A percentile compares a stretch with the other conserved stretches of the same genome.
Evolutionary conservation across 2,888 invertebrate genomes (phyloP).

Genomic region (Itoplectis maculator): DNA sequence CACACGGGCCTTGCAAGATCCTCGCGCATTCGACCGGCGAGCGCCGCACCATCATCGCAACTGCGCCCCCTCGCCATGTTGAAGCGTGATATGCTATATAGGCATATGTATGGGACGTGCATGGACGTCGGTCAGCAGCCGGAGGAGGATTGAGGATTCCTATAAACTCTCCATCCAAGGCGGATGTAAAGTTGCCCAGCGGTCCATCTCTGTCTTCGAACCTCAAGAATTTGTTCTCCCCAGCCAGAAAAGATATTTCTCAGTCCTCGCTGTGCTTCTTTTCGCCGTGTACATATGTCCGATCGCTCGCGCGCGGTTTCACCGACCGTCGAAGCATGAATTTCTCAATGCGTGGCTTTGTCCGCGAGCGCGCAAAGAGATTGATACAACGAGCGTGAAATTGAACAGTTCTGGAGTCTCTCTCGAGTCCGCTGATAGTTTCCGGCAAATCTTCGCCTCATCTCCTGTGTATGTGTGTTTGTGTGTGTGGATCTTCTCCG

Average conservation of each 20-base stretch:
- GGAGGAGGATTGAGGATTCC: constrained; percentile 16
- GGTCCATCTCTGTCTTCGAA: constrained; percentile 27
- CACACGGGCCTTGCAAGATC: constrained; percentile 35
- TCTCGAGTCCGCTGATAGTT: constrained; percentile 30
- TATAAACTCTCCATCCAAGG: constrained; percentile 12
- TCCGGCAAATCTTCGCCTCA: constrained; percentile 50
- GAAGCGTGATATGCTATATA: too few relatives aligned
- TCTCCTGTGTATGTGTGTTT: too few relatives aligned
- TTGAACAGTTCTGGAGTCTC: constrained; percentile 35
- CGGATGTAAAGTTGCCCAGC: constrained; percentile 40
- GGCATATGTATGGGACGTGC: constrained; percentile 14
- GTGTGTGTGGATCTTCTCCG: constrained; percentile 11
- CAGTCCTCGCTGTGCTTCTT: constrained; percentile 16
- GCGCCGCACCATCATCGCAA: too few relatives aligned
- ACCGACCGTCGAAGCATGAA: constrained; percentile 48
- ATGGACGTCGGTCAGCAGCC: constrained; percentile 15
- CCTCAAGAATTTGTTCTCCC: not conserved
- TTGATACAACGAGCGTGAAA: constrained; percentile 29
- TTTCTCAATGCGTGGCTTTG: constrained; percentile 22
- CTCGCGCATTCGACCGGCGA: too few relatives aligned
- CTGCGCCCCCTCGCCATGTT: too few relatives aligned
- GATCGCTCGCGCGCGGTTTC: not conserved
- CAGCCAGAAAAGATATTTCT: constrained; percentile 16
- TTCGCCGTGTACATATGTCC: constrained; percentile 23
- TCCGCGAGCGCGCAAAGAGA: not conserved